Base-by-base conservation (phyloP, 2,888 invertebrate genomes). In the Dicyrtoma fusca region DNA sequence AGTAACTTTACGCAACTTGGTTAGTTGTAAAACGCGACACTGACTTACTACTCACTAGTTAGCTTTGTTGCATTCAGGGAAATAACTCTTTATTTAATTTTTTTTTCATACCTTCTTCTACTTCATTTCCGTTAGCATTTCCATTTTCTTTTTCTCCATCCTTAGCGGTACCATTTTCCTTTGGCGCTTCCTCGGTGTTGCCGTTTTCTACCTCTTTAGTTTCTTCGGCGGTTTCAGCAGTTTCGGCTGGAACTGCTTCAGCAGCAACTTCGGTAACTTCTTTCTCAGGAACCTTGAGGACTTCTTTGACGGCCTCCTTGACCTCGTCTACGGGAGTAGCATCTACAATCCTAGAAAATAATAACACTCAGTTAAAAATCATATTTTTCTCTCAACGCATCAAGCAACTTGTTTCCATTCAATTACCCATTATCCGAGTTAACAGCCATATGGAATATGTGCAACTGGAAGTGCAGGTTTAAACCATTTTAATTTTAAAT, bases 201-300 rank as follows among this genome's bases (percentile, higher is more conserved):
- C 57, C 65, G 19, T 53, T 57, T 42, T 72, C 72, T 11, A n/a
- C 71, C 19, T 63, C 55, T 44, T 71, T 75, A 13, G 69, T 73
- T 72, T 75, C 76, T 65, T 73, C 61, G 8, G 69, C 71, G 64
- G 74, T 69, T 47, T 74, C 76, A 49, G 73, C 72, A 55, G 68
- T 66, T 14, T 69, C 69, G n/a, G 23, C 74, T 63, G 73, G 51
- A 11, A 72, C 70, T 66, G 74, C 71, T 55, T 74, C 76, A 55
- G 74, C 74, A 1, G 34, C 34, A 1, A 44, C 59, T 10, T 25
- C 51, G 34, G 10, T 19, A 47, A 59, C 69, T 44, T 63, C 47
- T 10, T 61, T 26, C 14, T 34, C 57, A 44, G 64, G 10, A 51
- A 17, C 71, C 5, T 47, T 64, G 34, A 25, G n/a, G 47, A 44